Evolutionary conservation across 2,113 vertebrate species (phyloP).

Genomic region (Addax nasomaculatus): DNA sequence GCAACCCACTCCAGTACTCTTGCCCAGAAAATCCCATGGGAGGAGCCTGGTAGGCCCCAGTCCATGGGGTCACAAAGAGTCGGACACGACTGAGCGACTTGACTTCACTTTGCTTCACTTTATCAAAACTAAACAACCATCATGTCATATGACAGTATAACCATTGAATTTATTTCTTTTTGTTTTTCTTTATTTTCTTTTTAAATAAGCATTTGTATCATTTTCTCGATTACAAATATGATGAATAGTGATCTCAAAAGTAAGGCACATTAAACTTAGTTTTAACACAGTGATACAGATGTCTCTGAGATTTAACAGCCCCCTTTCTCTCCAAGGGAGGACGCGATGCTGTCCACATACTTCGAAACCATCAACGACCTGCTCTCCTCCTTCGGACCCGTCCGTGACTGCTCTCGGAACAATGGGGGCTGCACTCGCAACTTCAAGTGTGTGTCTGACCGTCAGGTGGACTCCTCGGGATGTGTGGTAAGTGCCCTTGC

Average conservation of each 20-base stretch:
- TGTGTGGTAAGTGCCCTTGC: slow-evolving; percentile 89
- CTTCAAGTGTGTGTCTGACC: slow-evolving; percentile 97
- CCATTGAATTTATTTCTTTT: neutral
- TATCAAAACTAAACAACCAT: neutral
- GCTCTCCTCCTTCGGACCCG: slow-evolving; percentile 95
- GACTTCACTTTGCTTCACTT: neutral
- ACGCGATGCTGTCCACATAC: slow-evolving; percentile 97
- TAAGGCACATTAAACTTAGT: neutral
- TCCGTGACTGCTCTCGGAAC: slow-evolving; percentile 94
- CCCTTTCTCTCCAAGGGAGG: slow-evolving; percentile 88
- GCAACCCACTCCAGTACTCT: too few species aligned
- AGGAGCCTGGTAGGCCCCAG: too few species aligned
- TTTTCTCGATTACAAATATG: neutral
- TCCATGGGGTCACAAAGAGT: too few species aligned
- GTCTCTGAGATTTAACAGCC: slow-evolving; percentile 64
- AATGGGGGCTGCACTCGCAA: slow-evolving; percentile 98
- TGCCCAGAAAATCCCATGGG: too few species aligned
- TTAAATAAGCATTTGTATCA: neutral
- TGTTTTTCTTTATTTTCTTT: neutral
- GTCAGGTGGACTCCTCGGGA: slow-evolving; percentile 93
- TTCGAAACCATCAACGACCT: slow-evolving; percentile 97
- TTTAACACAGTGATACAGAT: neutral
- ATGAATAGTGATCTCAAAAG: neutral
- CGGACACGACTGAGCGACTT: rapidly evolving
- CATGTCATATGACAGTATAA: neutral